Evolutionary conservation across 92 coral and sea anemone species (phyloP).

Genomic region (Ricordea florida): DNA sequence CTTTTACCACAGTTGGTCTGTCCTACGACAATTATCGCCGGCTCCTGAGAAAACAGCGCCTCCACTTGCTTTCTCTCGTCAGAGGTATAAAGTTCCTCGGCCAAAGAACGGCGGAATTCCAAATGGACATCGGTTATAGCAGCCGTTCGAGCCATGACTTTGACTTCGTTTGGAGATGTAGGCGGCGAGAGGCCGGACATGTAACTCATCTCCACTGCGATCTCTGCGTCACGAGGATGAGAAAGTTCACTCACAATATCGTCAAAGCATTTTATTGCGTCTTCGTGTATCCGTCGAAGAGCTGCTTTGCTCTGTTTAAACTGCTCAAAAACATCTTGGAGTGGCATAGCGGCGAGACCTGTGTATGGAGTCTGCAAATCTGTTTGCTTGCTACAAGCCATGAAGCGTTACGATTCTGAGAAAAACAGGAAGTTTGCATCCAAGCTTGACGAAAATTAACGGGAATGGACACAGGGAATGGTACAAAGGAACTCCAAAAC

Average conservation of each 20-base stretch:
- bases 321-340: slow-evolving; percentile 56
- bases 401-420: no score
- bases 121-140: background rate
- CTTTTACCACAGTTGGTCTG: slow-evolving; percentile 82
- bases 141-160: background rate
- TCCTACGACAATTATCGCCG: slow-evolving; percentile 69
- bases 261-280: slow-evolving; percentile 45
- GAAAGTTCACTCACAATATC: slow-evolving; percentile 23
- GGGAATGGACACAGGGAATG: no score
- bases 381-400: no score
- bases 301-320: slow-evolving; percentile 42
- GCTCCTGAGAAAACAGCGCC: slow-evolving; percentile 48
- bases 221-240: background rate
- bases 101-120: background rate
- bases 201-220: background rate
- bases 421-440: background rate
- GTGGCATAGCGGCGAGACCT: slow-evolving; percentile 22
- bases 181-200: background rate
- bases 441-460: no score
- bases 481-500: no score
- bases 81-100: slow-evolving; percentile 49
- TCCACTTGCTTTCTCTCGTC: slow-evolving; percentile 51
- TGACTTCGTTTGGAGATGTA: background rate
- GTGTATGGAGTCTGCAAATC: background rate
- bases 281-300: slow-evolving; percentile 46